Evolutionary conservation across 2,797 vertebrate genomes (phyloP), one percentile per base, ranked within the genome.

Genomic region (Spinus pinus): DNA sequence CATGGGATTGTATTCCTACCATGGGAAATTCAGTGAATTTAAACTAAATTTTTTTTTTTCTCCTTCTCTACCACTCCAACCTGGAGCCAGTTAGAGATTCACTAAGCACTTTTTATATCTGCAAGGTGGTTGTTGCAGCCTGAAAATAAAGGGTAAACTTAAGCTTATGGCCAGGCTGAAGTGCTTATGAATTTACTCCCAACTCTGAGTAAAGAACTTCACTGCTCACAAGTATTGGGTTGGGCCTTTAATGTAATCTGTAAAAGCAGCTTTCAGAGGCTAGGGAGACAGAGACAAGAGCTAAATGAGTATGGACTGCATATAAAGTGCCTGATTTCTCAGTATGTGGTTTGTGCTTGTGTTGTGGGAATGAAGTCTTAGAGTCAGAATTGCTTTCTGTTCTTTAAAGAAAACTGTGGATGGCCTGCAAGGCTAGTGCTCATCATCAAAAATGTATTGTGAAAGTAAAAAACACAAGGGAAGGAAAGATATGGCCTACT

Each of bases 1-100:
- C 33, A 18, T 58, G 56, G 33, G 24, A 37, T 91, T 94, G 41
- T 84, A 22, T 84, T 66, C 35, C 50, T 92, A 35, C 74, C 71
- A 91, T 82, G 73, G 84, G 73, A 96, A 94, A 81, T 82, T 62
- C 41, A 83, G 28, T 69, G 79, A 30, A 27, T 90, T 79, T 72
- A 73, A 89, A 33, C 16, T 31, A 60, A 19, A 25, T 18, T 0
- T 8, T 49, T 46, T 33, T 71, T 95, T 46, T 88, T 4, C 9
- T 73, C 10, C 37, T 22, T 49, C 21, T 70, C 27, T 69, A 58
- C 28, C 31, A 56, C 41, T 57, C 27, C 35, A 64, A 31, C 28
- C 30, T 73, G 46, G 51, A 94, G 42, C 35, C 5, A 12, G 39
- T 30, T 61, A 67, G 49, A 84, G 44, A 74, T 86, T 42, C 21